phyloP scores from a whole-genome alignment of 2,113 vertebrate species.

The Passerina amoena region DNA sequence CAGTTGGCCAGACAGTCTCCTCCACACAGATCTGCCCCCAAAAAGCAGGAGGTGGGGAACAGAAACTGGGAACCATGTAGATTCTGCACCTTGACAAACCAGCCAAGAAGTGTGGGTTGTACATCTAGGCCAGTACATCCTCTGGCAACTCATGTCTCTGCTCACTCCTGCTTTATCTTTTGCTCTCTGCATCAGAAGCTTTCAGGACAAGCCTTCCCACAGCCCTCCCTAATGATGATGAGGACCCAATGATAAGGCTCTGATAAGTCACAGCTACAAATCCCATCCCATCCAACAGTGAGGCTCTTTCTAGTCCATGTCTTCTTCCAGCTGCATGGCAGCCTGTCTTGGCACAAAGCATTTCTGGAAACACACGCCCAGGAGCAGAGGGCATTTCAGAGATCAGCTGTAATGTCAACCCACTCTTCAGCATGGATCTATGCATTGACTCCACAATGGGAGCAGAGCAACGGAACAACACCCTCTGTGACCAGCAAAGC shows the following conservation, averaged over 20 bases:
- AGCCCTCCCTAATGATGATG: not conserved
- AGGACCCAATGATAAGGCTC: not conserved
- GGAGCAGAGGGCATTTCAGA: not conserved
- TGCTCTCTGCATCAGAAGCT: not conserved
- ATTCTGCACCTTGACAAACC: not conserved
- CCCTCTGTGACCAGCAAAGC: not conserved
- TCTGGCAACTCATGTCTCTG: not conserved
- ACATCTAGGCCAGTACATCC: not conserved
- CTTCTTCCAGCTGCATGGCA: not conserved
- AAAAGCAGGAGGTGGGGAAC: not conserved
- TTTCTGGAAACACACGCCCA: not conserved
- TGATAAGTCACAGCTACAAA: not conserved
- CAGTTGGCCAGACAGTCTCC: not conserved
- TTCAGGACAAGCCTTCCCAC: not conserved
- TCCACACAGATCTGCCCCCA: not conserved
- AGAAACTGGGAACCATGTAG: not conserved
- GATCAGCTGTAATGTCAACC: not conserved
- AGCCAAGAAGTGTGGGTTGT: not conserved
- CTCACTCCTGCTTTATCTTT: not conserved
- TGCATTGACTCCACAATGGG: not conserved
- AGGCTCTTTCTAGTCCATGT: not conserved
- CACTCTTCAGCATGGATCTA: rapidly evolving
- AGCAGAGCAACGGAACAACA: not conserved
- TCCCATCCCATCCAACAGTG: not conserved
- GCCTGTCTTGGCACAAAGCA: not conserved